Evolutionary conservation across 2,797 vertebrate genomes (phyloP).

Genomic region (Ara ararauna): DNA sequence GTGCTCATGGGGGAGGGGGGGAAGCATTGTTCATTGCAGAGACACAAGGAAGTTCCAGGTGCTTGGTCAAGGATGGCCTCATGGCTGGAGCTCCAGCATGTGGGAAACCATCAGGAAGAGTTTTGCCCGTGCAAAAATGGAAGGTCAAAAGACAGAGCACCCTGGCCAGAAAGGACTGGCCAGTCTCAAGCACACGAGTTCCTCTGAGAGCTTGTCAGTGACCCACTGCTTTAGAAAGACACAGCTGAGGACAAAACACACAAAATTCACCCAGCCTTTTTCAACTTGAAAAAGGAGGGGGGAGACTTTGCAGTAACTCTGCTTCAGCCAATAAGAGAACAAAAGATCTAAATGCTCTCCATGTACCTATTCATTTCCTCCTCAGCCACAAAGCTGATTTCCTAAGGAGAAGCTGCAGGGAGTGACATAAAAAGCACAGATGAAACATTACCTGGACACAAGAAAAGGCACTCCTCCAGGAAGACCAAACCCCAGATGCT

Average conservation of each 20-base stretch:
- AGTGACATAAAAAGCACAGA: neutral
- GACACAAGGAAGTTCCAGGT: neutral
- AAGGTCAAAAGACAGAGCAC: neutral
- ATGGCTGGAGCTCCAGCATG: neutral
- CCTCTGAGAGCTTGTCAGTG: neutral
- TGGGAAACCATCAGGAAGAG: neutral
- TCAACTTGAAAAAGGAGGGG: neutral
- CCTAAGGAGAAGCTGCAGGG: neutral
- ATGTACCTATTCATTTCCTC: neutral
- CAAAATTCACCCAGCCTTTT: neutral
- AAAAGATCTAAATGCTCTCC: neutral
- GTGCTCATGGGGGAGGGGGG: too few relatives aligned
- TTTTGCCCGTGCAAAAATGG: neutral
- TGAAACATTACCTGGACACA: neutral
- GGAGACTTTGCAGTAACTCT: neutral
- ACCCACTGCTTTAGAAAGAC: neutral
- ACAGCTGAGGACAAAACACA: neutral
- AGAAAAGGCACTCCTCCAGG: neutral
- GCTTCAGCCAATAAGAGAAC: neutral
- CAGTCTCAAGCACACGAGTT: neutral
- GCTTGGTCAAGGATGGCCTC: neutral
- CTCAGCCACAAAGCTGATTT: neutral
- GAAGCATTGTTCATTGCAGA: neutral
- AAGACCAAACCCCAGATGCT: neutral
- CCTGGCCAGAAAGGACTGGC: neutral